Percentiles rank a stretch among this genome's conserved stretches.
phyloP scores from a whole-genome alignment of 2,113 vertebrate species.

The Triplophysa rosa region DNA sequence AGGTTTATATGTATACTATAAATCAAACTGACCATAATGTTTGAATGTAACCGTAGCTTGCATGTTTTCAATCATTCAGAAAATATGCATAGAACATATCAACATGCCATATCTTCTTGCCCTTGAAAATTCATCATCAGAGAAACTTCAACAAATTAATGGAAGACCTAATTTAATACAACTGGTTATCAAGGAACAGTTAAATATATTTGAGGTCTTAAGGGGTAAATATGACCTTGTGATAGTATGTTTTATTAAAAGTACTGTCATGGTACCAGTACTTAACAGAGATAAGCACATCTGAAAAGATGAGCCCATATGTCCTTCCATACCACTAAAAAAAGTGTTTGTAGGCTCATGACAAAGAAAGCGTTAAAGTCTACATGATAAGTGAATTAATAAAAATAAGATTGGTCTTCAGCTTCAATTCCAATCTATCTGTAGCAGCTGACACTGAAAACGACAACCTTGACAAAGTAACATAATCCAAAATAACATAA shows the following conservation, averaged over 20 bases:
- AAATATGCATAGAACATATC: constrained; percentile 9
- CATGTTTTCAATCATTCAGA: constrained; percentile 5
- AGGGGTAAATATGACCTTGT: neutral
- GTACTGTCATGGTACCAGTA: neutral
- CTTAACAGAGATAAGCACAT: neutral
- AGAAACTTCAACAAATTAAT: neutral
- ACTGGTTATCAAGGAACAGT: neutral
- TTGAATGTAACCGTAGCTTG: neutral
- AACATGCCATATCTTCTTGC: neutral
- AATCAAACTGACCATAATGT: neutral
- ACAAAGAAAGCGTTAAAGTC: neutral
- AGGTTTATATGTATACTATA: neutral
- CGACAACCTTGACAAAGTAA: constrained; percentile 28
- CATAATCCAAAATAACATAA: constrained; percentile 29
- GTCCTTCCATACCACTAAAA: constrained; percentile 1
- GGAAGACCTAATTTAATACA: constrained; percentile 31
- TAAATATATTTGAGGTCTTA: neutral
- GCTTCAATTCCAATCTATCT: constrained; percentile 28
- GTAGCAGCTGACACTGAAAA: constrained; percentile 34
- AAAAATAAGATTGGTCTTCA: constrained; percentile 19
- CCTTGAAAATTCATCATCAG: neutral
- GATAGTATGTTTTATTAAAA: neutral
- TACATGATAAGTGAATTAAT: constrained; percentile 10
- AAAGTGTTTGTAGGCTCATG: neutral
- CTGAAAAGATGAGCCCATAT: neutral